phyloP scores from a whole-genome alignment of 2,888 invertebrate species.

The Trissonchulus sp. region DNA sequence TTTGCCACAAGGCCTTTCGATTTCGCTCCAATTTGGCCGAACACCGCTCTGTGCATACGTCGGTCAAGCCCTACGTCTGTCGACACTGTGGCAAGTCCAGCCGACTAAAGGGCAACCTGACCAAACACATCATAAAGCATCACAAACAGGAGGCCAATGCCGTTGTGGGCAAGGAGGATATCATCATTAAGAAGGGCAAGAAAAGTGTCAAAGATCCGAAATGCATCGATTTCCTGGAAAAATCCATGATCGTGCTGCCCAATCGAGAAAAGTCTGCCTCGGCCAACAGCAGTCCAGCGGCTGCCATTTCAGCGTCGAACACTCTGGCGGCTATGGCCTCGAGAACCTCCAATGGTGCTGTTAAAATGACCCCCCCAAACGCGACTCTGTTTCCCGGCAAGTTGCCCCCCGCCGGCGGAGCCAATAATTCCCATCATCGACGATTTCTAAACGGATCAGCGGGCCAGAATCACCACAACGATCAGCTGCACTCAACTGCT shows the following conservation, averaged over 20 bases:
- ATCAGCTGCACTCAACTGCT: neutral
- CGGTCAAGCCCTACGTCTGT: slow-evolving; percentile 50
- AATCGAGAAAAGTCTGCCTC: neutral
- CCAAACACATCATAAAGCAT: slow-evolving; percentile 52
- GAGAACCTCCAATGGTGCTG: neutral
- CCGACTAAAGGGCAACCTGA: slow-evolving; percentile 45
- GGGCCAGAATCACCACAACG: neutral
- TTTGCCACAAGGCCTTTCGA: slow-evolving; percentile 51
- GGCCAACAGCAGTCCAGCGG: slow-evolving; percentile 3
- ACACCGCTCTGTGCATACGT: slow-evolving; percentile 51
- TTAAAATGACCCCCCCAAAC: neutral
- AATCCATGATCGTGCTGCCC: slow-evolving; percentile 34
- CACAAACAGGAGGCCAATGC: slow-evolving; percentile 49
- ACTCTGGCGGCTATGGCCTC: slow-evolving; percentile 19
- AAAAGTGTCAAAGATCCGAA: slow-evolving; percentile 43
- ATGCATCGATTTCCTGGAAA: slow-evolving; percentile 46
- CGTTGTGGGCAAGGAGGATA: slow-evolving; percentile 50
- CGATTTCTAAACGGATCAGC: too few relatives aligned
- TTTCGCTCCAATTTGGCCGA: slow-evolving; percentile 52
- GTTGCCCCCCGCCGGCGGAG: neutral
- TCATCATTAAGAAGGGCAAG: slow-evolving; percentile 50
- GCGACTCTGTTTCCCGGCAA: too few relatives aligned
- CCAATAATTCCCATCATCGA: too few relatives aligned
- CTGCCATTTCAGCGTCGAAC: slow-evolving; percentile 1
- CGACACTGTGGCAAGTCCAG: slow-evolving; percentile 48